phyloP scores from a whole-genome alignment of 1,140 invertebrate genomes.

The Nephila pilipes region DNA sequence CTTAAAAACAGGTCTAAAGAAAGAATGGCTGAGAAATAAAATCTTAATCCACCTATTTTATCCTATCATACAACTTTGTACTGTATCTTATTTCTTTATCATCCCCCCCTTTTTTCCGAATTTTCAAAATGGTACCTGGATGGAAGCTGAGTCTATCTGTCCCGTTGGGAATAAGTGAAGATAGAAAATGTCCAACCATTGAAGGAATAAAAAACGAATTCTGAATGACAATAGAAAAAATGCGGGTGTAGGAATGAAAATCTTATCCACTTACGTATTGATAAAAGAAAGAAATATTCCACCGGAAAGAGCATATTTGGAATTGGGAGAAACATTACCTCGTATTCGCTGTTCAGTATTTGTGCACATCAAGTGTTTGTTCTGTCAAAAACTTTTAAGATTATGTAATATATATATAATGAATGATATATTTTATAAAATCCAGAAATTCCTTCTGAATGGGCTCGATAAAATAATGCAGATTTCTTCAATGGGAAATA shows the following conservation, averaged over 20 bases:
- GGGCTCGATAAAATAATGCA: too few species aligned
- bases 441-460: too few species aligned
- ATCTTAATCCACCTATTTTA: background rate
- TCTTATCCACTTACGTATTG: background rate
- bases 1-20: background rate
- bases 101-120: background rate
- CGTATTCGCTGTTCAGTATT: background rate
- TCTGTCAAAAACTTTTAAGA: background rate
- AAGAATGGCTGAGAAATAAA: background rate
- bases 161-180: background rate
- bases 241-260: background rate
- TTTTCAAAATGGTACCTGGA: background rate
- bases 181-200: background rate
- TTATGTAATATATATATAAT: too few species aligned
- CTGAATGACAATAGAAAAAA: constrained; percentile 21
- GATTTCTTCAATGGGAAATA: too few species aligned
- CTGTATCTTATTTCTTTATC: background rate
- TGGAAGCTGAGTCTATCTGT: background rate
- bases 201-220: background rate
- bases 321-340: background rate
- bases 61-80: background rate
- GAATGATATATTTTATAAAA: too few species aligned
- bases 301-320: background rate
- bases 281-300: background rate
- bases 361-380: background rate